Base-by-base conservation (phyloP, 2,113 vertebrate genomes). In the Paraplagusia blochii region DNA sequence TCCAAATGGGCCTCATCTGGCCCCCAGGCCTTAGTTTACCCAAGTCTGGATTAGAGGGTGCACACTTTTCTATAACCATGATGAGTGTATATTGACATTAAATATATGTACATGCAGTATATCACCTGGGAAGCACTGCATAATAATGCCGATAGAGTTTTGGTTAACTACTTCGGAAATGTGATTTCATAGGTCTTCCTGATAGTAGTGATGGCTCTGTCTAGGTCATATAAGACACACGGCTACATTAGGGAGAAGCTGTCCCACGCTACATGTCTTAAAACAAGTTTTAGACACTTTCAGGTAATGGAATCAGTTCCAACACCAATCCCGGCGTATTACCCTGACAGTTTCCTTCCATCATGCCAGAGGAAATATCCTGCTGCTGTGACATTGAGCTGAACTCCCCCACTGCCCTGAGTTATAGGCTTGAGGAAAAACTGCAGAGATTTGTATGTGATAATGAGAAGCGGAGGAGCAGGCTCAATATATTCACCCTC, bases 401-500 rank as follows among this genome's bases (percentile, higher is more conserved):
- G n/a, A 69, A 77, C 53, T 29, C 22, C 22, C 22, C 22, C 53
- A 19, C 42, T 16, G 11, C 33, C 45, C 16, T 10, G 44, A 53
- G 42, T 78, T 76, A 82, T 68, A n/a, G 63, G 10, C 58, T 58
- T 76, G 22, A 56, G 62, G 48, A 72, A 71, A 49, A 51, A 33
- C 51, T 66, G 60, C 59, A 66, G 67, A 81, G 69, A 76, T 72
- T 44, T 67, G 54, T 72, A 58, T 51, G 71, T 13, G 51, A 69
- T 79, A 76, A 82, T 77, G 79, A 81, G 61, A 80, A 74, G 72
- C 40, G 49, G 53, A 69, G 61, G 67, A 22, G 48, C 58, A 65
- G 33, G 53, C 47, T 45, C 66, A 64, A 57, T 70, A 56, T 73
- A 58, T 66, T 57, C 48, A 1, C 54, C 58, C 69, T 45, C 12